A percentile compares a stretch with the other conserved stretches of the same genome.
Evolutionary conservation across 2,113 vertebrate genomes (phyloP).

Genomic region (Microcebus tavaratra): DNA sequence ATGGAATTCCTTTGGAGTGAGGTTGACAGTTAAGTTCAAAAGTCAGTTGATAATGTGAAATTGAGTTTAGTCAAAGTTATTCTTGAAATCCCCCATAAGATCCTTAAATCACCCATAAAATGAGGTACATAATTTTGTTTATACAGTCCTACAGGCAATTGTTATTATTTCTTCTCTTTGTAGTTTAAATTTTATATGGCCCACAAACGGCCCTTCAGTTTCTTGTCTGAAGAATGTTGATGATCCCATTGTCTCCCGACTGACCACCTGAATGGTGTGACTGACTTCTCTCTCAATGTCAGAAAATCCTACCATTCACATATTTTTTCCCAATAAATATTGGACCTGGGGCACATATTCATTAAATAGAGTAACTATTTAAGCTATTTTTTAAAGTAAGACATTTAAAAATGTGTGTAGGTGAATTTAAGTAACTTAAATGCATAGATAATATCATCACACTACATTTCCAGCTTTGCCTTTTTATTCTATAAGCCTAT

Average conservation of each 20-base stretch:
- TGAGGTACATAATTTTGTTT: not conserved
- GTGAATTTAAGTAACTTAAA: not conserved
- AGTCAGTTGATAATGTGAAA: not conserved
- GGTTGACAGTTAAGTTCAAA: not conserved
- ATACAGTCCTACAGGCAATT: too few relatives aligned
- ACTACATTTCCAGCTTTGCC: not conserved
- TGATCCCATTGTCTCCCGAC: rapidly evolving
- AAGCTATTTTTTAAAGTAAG: not conserved
- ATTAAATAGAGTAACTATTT: not conserved
- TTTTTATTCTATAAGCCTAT: not conserved
- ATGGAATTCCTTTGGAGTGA: not conserved
- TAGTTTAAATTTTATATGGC: rapidly evolving
- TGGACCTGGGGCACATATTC: not conserved
- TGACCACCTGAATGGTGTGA: not conserved
- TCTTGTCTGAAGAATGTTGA: not conserved
- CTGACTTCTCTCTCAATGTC: not conserved
- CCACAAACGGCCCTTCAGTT: not conserved
- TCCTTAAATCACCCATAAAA: not conserved
- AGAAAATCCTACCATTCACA: not conserved
- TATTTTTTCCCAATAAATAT: not conserved
- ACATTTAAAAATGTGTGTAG: not conserved
- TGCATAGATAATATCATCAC: not conserved
- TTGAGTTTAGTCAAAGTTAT: not conserved
- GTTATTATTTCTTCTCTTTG: not conserved
- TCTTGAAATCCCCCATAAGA: not conserved